These are phyloP conservation scores for Lophotriccus pileatus DNA, from an alignment of 2,797 vertebrate species.

Conservation along the genomic window DNA sequence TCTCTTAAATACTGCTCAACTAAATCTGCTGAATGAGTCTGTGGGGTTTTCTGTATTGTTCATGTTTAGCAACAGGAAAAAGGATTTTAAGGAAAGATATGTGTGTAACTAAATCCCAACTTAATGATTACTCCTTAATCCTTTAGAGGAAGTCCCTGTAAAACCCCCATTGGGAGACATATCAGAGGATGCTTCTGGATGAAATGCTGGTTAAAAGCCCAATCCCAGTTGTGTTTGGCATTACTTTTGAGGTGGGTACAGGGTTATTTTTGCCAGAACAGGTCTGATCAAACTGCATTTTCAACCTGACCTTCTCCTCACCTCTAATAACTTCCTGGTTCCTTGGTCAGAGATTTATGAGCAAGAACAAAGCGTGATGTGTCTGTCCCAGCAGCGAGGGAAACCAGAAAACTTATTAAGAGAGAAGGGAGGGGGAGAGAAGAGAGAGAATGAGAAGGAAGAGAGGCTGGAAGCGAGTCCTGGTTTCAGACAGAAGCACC, in stretches of 20 bases:
- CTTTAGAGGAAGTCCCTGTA: not conserved
- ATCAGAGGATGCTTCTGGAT: not conserved
- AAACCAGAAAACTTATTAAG: conserved; percentile 68
- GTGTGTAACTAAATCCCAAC: not conserved
- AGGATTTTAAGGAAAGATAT: not conserved
- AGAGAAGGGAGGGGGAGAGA: not conserved
- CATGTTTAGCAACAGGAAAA: not conserved
- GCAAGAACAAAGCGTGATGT: conserved; percentile 74
- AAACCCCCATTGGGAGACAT: not conserved
- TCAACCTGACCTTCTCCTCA: conserved; percentile 75
- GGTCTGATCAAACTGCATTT: conserved; percentile 71
- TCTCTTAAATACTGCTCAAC: not conserved
- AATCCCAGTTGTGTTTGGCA: not conserved
- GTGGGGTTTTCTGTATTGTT: not conserved
- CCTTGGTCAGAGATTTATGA: conserved; percentile 74
- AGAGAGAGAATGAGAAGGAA: not conserved
- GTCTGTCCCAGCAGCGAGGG: conserved; percentile 63
- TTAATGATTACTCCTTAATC: not conserved
- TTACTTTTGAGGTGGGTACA: not conserved
- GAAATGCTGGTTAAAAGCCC: not conserved
- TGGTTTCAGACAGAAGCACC: conserved; percentile 47
- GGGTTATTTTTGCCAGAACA: conserved; percentile 41
- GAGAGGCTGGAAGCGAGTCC: not conserved
- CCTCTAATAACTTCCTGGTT: conserved; percentile 76
- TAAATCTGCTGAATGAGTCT: not conserved